Percentiles rank a stretch among this genome's conserved stretches.
phyloP scores from a whole-genome alignment of 2,888 invertebrate species.

The Xestia ashworthii region DNA sequence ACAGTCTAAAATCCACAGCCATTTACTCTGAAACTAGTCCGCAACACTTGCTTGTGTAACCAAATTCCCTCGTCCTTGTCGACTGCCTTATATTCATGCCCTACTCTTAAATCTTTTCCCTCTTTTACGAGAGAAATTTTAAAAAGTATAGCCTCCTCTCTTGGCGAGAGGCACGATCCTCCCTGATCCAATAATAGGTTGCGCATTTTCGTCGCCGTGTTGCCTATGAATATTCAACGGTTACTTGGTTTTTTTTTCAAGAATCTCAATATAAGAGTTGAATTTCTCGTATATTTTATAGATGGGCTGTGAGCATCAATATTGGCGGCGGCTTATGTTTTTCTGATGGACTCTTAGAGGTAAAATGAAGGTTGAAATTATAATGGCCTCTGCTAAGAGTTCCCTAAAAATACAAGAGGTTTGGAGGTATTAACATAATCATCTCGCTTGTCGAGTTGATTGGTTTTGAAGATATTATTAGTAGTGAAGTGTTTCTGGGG shows the following conservation, averaged over 20 bases:
- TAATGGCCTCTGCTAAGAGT: conserved; percentile 27
- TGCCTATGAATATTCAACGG: conserved; percentile 72
- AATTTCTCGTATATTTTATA: conserved; percentile 65
- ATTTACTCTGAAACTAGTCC: not conserved
- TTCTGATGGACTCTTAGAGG: conserved; percentile 47
- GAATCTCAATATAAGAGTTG: conserved; percentile 65
- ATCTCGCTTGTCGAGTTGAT: conserved; percentile 13
- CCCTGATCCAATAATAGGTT: conserved; percentile 73
- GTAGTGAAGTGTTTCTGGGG: not conserved
- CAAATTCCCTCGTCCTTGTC: conserved; percentile 42
- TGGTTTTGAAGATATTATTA: conserved; percentile 37
- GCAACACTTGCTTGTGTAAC: conserved; percentile 44
- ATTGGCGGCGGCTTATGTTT: conserved; percentile 60
- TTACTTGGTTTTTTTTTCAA: conserved; percentile 65
- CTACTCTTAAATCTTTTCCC: conserved; percentile 61
- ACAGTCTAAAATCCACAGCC: not conserved
- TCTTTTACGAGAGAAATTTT: conserved; percentile 65
- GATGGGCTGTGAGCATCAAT: conserved; percentile 60
- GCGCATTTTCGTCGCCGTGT: conserved; percentile 62
- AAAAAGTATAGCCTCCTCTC: conserved; percentile 63
- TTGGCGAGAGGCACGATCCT: conserved; percentile 62
- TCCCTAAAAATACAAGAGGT: conserved; percentile 28
- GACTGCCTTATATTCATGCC: conserved; percentile 48
- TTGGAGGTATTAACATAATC: conserved; percentile 40
- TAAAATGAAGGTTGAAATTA: conserved; percentile 53